phyloP scores from a whole-genome alignment of 1,140 invertebrate genomes.

The Pogonognathellus flavescens region DNA sequence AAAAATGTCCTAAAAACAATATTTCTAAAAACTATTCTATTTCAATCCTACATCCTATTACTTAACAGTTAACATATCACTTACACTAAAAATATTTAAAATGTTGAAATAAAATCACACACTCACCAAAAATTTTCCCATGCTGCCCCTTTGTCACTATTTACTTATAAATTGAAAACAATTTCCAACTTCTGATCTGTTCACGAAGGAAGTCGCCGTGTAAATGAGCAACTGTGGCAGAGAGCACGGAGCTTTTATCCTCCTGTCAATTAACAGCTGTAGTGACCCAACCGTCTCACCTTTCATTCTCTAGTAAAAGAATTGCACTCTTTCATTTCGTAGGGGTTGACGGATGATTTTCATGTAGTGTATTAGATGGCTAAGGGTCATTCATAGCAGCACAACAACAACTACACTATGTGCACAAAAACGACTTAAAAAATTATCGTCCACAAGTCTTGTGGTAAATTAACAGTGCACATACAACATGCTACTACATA shows the following conservation, averaged over 20 bases:
- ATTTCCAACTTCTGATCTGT: neutral
- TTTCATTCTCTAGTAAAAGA: neutral
- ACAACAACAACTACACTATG: neutral
- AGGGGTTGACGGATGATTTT: neutral
- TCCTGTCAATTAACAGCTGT: constrained; percentile 10
- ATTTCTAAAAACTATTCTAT: neutral
- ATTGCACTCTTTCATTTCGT: neutral
- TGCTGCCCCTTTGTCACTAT: neutral
- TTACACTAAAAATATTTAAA: constrained; percentile 4
- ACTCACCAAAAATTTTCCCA: constrained; percentile 46
- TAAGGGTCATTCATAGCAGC: neutral
- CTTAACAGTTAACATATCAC: neutral
- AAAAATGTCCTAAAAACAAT: neutral
- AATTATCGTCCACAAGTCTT: neutral
- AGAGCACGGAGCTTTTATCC: constrained; percentile 7
- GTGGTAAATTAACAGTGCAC: no score
- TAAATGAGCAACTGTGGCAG: neutral
- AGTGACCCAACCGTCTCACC: constrained; percentile 36
- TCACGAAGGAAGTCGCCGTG: neutral
- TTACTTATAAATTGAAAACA: neutral
- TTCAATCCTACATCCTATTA: neutral
- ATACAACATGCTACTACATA: no score
- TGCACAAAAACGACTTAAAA: neutral
- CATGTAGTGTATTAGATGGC: neutral
- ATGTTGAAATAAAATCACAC: neutral